Conservation (phyloP, 1,140 invertebrate genomes). For the Homarus americanus region DNA sequence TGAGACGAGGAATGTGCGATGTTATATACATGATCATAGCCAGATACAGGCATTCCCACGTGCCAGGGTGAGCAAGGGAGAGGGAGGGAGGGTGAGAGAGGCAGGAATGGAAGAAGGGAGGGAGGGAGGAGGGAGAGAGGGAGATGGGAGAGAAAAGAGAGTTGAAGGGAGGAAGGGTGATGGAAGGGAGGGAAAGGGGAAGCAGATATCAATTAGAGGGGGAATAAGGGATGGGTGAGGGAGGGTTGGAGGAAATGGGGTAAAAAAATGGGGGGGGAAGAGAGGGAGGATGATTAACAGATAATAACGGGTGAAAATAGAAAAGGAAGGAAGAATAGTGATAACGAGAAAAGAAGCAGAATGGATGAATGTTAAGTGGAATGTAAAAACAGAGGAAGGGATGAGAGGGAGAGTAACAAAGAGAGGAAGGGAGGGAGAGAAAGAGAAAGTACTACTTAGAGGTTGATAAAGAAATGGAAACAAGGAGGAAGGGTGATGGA, state of each 20-base stretch:
- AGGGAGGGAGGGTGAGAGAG: background rate
- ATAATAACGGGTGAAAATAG: background rate
- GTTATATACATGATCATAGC: too few species aligned
- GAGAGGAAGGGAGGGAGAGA: background rate
- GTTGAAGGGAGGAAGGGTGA: too few species aligned
- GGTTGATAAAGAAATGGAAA: background rate
- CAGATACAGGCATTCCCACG: too few species aligned
- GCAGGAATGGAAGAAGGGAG: too few species aligned
- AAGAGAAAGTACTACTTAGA: background rate
- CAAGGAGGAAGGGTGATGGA: too few species aligned
- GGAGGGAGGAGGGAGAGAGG: background rate
- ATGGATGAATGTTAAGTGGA: background rate
- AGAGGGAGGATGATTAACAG: background rate
- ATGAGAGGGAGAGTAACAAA: background rate
- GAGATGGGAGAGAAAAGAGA: too few species aligned
- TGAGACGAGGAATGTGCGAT: too few species aligned
- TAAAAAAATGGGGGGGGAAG: background rate
- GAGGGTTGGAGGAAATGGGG: background rate
- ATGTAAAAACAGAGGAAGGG: background rate
- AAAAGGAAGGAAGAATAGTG: background rate
- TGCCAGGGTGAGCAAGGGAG: too few species aligned
- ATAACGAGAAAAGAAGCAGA: background rate
- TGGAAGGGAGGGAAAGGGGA: background rate
- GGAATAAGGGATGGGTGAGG: background rate
- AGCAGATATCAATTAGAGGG: too few species aligned